These are phyloP conservation scores for Penaeus japonicus DNA, from an alignment of 1,140 invertebrate species.

Conservation along the genomic window DNA sequence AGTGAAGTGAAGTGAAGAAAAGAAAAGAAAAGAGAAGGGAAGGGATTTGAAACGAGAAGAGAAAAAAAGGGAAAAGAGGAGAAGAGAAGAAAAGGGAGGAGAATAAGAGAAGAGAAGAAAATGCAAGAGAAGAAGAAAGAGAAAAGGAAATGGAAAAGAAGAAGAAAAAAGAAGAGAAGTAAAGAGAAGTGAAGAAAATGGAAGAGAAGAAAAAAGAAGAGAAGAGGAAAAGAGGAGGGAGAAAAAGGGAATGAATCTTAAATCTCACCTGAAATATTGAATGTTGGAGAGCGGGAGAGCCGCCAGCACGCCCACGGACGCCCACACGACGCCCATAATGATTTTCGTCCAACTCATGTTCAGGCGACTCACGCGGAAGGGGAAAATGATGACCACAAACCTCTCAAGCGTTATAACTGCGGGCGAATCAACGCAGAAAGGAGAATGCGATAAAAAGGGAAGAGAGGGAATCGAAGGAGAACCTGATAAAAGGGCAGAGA, in stretches of 20 bases:
- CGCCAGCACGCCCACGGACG: slow-evolving; percentile 65
- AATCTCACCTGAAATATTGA: slow-evolving; percentile 65
- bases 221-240: background rate
- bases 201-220: background rate
- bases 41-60: no score
- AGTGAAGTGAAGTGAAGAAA: no score
- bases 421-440: background rate
- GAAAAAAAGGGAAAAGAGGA: no score
- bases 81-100: no score
- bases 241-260: no score
- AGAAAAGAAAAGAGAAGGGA: no score
- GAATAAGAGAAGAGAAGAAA: no score
- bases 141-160: no score
- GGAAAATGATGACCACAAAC: slow-evolving; percentile 69
- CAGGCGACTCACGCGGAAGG: slow-evolving; percentile 65
- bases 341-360: slow-evolving; percentile 64
- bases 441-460: background rate
- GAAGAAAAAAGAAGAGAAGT: no score
- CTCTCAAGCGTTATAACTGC: slow-evolving; percentile 69
- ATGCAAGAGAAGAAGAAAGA: no score
- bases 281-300: slow-evolving; percentile 66
- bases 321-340: slow-evolving; percentile 67
- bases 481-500: background rate
- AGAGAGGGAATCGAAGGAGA: background rate
- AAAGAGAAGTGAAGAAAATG: background rate